phyloP scores from a whole-genome alignment of 2,797 vertebrate genomes.

The Phaenicophaeus curvirostris region DNA sequence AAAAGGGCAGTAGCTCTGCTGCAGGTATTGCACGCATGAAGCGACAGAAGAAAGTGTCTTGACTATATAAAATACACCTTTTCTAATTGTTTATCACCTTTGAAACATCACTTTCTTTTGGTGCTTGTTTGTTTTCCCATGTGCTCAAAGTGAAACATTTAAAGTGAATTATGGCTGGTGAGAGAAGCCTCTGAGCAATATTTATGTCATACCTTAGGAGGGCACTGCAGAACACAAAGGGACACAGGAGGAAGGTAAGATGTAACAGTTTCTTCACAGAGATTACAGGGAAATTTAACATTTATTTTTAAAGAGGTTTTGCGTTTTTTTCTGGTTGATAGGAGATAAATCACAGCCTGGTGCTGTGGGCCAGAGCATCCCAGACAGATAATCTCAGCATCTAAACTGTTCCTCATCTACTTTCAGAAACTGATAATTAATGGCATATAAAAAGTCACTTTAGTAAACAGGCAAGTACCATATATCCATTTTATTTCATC shows the following conservation, averaged over 20 bases:
- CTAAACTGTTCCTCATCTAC: neutral
- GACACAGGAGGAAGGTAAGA: neutral
- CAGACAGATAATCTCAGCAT: neutral
- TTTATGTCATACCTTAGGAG: conserved; percentile 9
- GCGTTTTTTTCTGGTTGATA: neutral
- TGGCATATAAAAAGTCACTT: neutral
- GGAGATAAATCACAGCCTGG: neutral
- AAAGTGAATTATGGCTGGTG: neutral
- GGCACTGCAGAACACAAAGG: conserved; percentile 19
- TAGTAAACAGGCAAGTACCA: neutral
- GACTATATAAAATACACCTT: neutral
- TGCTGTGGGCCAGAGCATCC: neutral
- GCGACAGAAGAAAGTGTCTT: neutral
- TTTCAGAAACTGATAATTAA: conserved; percentile 14
- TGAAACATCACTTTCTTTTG: neutral
- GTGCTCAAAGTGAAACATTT: neutral
- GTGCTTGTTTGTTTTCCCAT: neutral
- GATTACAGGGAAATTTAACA: neutral
- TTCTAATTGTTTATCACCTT: neutral
- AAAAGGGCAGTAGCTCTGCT: neutral
- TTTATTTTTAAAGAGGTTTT: neutral
- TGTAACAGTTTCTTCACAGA: neutral
- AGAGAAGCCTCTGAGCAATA: neutral
- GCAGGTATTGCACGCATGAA: neutral
- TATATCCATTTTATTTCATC: neutral